Percentiles rank a stretch among this genome's conserved stretches.
Evolutionary conservation across 2,113 vertebrate genomes (phyloP).

Genomic region (Galemys pyrenaicus): DNA sequence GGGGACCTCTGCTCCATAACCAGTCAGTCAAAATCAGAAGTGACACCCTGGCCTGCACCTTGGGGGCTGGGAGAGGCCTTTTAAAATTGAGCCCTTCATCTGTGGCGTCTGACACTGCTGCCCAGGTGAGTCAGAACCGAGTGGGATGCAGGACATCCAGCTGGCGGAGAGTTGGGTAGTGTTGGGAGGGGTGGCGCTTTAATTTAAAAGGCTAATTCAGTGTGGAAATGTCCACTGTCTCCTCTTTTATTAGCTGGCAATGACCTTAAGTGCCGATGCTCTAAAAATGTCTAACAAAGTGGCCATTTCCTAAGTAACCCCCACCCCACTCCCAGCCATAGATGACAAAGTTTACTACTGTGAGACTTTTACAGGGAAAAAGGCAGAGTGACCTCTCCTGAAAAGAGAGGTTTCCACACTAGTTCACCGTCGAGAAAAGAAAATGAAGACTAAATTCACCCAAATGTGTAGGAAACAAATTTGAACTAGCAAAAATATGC

Average conservation of each 20-base stretch:
- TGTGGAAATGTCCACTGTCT: not conserved
- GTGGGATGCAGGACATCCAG: not conserved
- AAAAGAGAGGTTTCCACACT: not conserved
- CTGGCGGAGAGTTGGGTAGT: not conserved
- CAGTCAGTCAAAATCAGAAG: not conserved
- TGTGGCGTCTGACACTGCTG: not conserved
- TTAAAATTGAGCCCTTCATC: not conserved
- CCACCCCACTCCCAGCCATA: not conserved
- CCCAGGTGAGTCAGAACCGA: not conserved
- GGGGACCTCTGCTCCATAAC: not conserved
- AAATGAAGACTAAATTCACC: not conserved
- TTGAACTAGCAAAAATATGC: not conserved
- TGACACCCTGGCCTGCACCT: not conserved
- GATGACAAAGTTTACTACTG: not conserved
- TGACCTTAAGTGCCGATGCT: not conserved
- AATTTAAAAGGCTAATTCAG: not conserved
- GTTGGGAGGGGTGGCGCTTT: not conserved
- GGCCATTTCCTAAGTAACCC: not conserved
- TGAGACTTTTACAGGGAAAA: not conserved
- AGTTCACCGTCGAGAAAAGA: slow-evolving; percentile 5
- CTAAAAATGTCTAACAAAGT: not conserved
- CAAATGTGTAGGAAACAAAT: slow-evolving; percentile 1
- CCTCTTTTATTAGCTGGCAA: not conserved
- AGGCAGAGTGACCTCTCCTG: not conserved
- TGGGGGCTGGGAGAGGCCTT: no score